phyloP scores from a whole-genome alignment of 2,797 vertebrate genomes.

The Squalus acanthias region DNA sequence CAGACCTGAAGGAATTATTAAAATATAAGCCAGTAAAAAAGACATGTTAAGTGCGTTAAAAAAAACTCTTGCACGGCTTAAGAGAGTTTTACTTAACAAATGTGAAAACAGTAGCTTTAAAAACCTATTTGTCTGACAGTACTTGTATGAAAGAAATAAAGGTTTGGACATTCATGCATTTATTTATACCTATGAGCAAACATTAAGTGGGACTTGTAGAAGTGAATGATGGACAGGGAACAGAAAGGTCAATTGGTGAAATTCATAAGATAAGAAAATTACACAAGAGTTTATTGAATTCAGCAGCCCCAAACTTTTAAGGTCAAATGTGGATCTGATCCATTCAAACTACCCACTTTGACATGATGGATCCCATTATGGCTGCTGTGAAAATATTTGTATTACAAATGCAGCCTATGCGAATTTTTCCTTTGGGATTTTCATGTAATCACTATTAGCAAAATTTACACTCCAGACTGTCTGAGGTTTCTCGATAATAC shows the following conservation, averaged over 20 bases:
- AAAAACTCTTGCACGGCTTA: not conserved
- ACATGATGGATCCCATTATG: too few relatives aligned
- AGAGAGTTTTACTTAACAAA: not conserved
- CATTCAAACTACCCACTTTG: not conserved
- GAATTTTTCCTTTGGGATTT: not conserved
- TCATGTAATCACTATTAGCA: not conserved
- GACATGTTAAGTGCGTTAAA: not conserved
- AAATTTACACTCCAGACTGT: not conserved
- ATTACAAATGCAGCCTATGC: not conserved
- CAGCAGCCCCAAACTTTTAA: not conserved
- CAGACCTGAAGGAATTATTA: not conserved
- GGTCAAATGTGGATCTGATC: not conserved
- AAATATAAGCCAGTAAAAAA: slow-evolving; percentile 13
- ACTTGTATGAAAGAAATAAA: not conserved
- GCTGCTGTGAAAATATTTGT: not conserved
- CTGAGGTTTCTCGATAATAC: not conserved
- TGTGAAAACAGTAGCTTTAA: not conserved
- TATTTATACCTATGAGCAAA: not conserved
- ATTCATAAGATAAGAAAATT: not conserved
- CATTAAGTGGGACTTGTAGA: not conserved
- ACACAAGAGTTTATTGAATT: not conserved
- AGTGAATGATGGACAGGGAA: not conserved
- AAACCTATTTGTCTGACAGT: not conserved
- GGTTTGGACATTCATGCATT: not conserved
- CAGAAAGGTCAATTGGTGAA: not conserved